Evolutionary conservation across 37 sponge, comb jelly and placozoan species (phyloP), one percentile per base, ranked within the genome.

Genomic region (Oopsacas minuta): DNA sequence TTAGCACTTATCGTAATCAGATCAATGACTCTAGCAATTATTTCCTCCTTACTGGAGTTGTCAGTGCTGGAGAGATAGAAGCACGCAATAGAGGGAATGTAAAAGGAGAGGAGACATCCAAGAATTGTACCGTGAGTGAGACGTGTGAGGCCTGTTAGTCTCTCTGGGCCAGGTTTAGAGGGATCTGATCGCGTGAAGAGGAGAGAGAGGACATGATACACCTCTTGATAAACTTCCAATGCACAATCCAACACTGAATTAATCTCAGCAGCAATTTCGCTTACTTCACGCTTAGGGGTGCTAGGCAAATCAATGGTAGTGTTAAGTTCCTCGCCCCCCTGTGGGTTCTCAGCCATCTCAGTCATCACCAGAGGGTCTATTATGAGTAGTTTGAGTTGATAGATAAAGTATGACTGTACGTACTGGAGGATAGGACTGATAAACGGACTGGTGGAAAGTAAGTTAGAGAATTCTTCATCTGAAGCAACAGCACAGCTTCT

Each of bases 61-160:
- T 10, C 75, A n/a, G 75, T 61, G 75, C 75, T 61, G 75, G 75
- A 61, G 32, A 61, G 75, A n/a, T 61, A 61, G 75, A 61, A 61
- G 75, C 75, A 61, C 32, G 75, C 75, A 12, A 61, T 61, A 3
- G 75, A 61, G 28, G 75, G 75, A 61, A 61, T 61, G 75, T 61
- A 61, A 34, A 61, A 61, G 22, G 75, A 61, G 17, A 61, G 75
- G 75, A 61, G 75, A n/a, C 28, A 25, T 25, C 75, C 75, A 3
- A 61, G 75, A 12, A 61, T 61, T 25, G 75, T 61, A 32, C 75
- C 75, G 75, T 61, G 75, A 32, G 75, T 61, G 75, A 61, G 75
- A 34, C 75, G 75, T 25, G 75, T 61, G 30, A 61, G 75, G 20
- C 75, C 75, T 5, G 75, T 61, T 34, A 61, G 75, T 12, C 75